Base-by-base conservation (phyloP, 2,797 vertebrate species). In the Siniperca undulata region DNA sequence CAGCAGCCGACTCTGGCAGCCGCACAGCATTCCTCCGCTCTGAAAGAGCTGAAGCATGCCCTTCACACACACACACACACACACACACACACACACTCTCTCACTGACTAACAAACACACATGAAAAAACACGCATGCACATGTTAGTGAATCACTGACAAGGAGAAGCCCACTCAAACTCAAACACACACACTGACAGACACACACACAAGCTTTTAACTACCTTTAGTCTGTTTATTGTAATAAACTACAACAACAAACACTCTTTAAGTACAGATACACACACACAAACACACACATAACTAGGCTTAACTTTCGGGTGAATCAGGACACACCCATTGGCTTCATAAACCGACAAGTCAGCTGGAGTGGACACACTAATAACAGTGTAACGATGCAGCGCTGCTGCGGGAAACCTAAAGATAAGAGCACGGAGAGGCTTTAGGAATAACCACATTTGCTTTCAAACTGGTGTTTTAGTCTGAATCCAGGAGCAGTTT, bases 11-110 rank as follows among this genome's bases (percentile, higher is more conserved):
- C 50, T 81, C 82, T 93, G 90, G 91, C 90, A 92, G 84, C 65
- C 70, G 65, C 68, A 80, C 68, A 74, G 42, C 89, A 93, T 95
- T 95, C 93, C 91, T 93, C 59, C 42, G 53, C 74, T 84, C 34
- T 83, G 68, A 78, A 74, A 77, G 75, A 78, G 69, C 86, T 74
- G 53, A 53, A 76, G 78, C 81, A 82, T 86, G 74, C 58, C 68
- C 62, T 64, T 46, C 81, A 80, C 60, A 68, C 83, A 66, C 77
- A 66, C 73, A 67, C 65, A 80, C 81, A 67, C 52, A 66, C 64
- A 50, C 69, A 70, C 78, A 82, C 58, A 65, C 67, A 67, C 38
- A 71, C 30, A 78, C 59, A 52, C 30, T 42, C 3, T 9, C 40
- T 42, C 10, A 80, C 60, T 3, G 19, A 62, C 36, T 3, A 7